phyloP scores from a whole-genome alignment of 1,140 invertebrate species.

The Dinothrombium tinctorium region DNA sequence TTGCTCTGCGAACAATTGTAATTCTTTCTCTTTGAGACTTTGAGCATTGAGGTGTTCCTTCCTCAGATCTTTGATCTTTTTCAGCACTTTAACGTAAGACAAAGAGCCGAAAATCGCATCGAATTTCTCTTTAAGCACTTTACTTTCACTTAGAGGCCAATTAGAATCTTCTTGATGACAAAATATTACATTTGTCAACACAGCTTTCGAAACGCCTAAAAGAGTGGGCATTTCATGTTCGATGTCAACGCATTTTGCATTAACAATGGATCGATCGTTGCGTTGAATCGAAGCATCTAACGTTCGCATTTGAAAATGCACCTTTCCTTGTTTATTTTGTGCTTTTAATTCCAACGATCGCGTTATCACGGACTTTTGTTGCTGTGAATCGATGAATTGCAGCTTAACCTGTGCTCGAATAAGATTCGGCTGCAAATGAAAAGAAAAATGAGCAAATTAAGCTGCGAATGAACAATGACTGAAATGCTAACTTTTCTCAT shows the following conservation, averaged over 20 bases:
- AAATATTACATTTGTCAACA: conserved; percentile 89
- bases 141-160: conserved; percentile 86
- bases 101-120: conserved; percentile 93
- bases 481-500: conserved; percentile 8
- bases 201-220: conserved; percentile 73
- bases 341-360: conserved; percentile 33
- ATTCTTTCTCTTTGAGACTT: neutral
- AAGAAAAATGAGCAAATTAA: conserved; percentile 9
- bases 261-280: conserved; percentile 21
- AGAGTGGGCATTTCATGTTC: conserved; percentile 34
- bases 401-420: conserved; percentile 37
- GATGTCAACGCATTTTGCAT: conserved; percentile 41
- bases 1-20: conserved; percentile 23
- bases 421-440: conserved; percentile 23
- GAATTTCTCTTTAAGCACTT: conserved; percentile 80
- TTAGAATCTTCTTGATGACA: conserved; percentile 95
- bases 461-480: neutral
- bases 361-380: conserved; percentile 30
- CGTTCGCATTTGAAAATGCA: conserved; percentile 29
- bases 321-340: conserved; percentile 26
- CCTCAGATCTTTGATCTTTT: conserved; percentile 43
- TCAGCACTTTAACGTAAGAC: conserved; percentile 75
- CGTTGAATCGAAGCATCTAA: conserved; percentile 39
- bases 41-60: conserved; percentile 26
- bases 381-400: conserved; percentile 34